A percentile compares a stretch with the other conserved stretches of the same genome.
These are phyloP conservation scores for Hemaris fuciformis DNA, from an alignment of 2,888 invertebrate species.

Conservation along the genomic window DNA sequence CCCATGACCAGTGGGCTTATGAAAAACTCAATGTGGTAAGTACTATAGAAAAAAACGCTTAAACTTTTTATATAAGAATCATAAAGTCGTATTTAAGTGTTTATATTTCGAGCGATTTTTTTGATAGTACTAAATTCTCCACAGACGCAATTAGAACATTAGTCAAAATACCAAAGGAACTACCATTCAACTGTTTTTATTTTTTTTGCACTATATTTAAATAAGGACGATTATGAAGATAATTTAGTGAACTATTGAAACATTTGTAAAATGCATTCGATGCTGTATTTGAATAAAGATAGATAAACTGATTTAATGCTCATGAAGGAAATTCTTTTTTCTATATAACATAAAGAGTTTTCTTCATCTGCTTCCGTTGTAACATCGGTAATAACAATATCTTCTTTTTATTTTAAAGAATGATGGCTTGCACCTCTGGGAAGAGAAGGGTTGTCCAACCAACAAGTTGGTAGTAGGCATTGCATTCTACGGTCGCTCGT, in stretches of 20 bases:
- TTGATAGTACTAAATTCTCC: background rate
- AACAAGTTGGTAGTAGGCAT: constrained; percentile 94
- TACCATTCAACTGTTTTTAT: too few relatives aligned
- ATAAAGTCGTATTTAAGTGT: background rate
- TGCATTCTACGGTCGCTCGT: constrained; percentile 94
- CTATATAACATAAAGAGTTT: too few relatives aligned
- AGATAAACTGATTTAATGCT: background rate
- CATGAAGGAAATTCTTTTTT: background rate
- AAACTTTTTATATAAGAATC: too few relatives aligned
- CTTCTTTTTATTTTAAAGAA: constrained; percentile 82
- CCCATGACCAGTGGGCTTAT: constrained; percentile 94
- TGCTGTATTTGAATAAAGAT: too few relatives aligned
- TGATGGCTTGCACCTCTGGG: constrained; percentile 93
- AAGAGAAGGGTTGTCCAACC: constrained; percentile 92
- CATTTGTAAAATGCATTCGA: too few relatives aligned
- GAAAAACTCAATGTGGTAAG: constrained; percentile 94
- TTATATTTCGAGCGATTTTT: too few relatives aligned
- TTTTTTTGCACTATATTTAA: too few relatives aligned
- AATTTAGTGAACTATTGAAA: too few relatives aligned
- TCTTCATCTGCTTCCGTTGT: background rate
- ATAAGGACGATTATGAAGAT: too few relatives aligned
- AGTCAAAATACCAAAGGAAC: too few relatives aligned
- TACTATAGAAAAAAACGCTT: constrained; percentile 27
- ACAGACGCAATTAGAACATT: too few relatives aligned
- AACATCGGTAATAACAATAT: background rate